Conservation (phyloP, 2,888 invertebrate species). For the Papilio protenor region DNA sequence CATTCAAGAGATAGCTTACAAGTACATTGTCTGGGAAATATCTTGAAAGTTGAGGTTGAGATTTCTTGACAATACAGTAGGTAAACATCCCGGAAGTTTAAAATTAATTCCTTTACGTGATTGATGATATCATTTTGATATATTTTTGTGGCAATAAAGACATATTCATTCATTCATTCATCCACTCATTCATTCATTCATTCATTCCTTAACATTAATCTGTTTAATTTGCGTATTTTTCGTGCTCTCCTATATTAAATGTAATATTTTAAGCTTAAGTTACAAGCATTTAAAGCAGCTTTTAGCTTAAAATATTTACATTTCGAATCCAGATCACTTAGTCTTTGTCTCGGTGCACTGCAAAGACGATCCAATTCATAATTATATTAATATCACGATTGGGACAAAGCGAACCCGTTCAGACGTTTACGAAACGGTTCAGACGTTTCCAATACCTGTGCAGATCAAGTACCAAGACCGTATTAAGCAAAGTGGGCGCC, state of each 20-base stretch:
- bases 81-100: background rate
- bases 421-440: background rate
- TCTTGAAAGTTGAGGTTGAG: background rate
- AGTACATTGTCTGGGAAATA: background rate
- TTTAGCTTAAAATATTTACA: background rate
- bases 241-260: too few relatives aligned
- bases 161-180: too few relatives aligned
- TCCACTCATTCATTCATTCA: too few relatives aligned
- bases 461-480: background rate
- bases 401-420: background rate
- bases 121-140: too few relatives aligned
- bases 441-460: background rate
- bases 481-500: background rate
- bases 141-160: too few relatives aligned
- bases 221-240: background rate
- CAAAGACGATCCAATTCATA: background rate
- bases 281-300: background rate
- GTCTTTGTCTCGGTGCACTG: background rate
- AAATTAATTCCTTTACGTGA: background rate
- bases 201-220: too few relatives aligned
- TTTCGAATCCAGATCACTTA: background rate
- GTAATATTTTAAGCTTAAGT: background rate
- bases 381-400: background rate
- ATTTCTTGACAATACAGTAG: background rate
- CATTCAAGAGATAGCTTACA: background rate